Percentiles rank a stretch among this genome's conserved stretches.
Evolutionary conservation across 2,888 invertebrate genomes (phyloP).

Genomic region (Tipula helvola): DNA sequence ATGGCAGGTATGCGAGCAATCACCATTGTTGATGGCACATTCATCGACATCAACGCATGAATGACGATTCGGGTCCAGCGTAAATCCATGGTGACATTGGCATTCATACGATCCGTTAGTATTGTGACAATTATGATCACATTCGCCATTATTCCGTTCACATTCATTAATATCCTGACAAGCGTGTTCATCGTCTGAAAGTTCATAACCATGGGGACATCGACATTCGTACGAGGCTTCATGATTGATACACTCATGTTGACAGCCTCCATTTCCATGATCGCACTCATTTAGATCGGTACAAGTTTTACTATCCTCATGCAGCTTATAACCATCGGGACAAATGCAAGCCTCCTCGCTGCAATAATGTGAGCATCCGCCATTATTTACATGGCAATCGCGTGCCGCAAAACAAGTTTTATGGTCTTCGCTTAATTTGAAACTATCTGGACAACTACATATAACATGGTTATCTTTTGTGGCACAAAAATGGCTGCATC

Average conservation of each 20-base stretch:
- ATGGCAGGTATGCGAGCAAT: slow-evolving; percentile 39
- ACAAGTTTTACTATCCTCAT: slow-evolving; percentile 37
- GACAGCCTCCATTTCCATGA: slow-evolving; percentile 32
- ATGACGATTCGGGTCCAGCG: slow-evolving; percentile 26
- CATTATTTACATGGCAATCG: slow-evolving; percentile 42
- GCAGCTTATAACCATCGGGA: slow-evolving; percentile 27
- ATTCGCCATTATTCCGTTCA: slow-evolving; percentile 25
- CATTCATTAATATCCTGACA: slow-evolving; percentile 43
- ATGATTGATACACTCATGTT: slow-evolving; percentile 37
- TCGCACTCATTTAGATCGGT: slow-evolving; percentile 43
- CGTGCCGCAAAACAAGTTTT: slow-evolving; percentile 37
- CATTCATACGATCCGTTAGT: slow-evolving; percentile 35
- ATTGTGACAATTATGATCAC: slow-evolving; percentile 27
- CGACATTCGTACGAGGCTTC: slow-evolving; percentile 40
- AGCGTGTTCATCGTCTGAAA: slow-evolving; percentile 21
- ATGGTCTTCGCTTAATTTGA: slow-evolving; percentile 34
- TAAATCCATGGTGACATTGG: slow-evolving; percentile 36
- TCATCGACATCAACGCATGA: slow-evolving; percentile 40
- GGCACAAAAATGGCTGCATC: slow-evolving; percentile 44
- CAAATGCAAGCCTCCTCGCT: slow-evolving; percentile 32
- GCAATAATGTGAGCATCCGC: slow-evolving; percentile 51
- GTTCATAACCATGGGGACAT: slow-evolving; percentile 37
- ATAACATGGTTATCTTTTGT: slow-evolving; percentile 38
- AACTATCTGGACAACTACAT: slow-evolving; percentile 33
- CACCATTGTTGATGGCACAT: slow-evolving; percentile 29